Evolutionary conservation across 2,797 vertebrate species (phyloP), one percentile per base, ranked within the genome.

Genomic region (Odontamblyopus rebecca): DNA sequence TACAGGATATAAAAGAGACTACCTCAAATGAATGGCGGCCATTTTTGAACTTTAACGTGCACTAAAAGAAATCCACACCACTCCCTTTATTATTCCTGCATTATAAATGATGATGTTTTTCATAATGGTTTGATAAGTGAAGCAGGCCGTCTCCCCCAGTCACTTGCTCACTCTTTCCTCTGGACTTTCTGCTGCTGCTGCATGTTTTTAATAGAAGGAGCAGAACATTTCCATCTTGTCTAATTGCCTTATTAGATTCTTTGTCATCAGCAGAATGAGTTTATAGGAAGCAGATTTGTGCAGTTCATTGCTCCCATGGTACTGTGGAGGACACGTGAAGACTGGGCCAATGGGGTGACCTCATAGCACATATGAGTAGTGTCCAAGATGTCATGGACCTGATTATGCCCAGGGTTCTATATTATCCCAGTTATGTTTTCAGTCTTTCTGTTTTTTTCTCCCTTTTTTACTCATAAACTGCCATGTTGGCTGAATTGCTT

Each of bases 101-200:
- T 48, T 32, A 68, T 65, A 82, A 77, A 86, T 80, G 63, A 62
- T 71, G 70, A 76, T 73, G 69, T 86, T 76, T 72, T 66, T 77
- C 61, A 54, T 77, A 80, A 83, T 79, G n/a, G 70, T 85, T 84
- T 74, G 9, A 3, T 80, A 61, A 79, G 75, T 82, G 80, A 78
- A 78, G 72, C 70, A 70, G 61, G 71, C 77, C 76, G 74, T 87
- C 82, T 72, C 48, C 29, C 63, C 70, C 16, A 32, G 61, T 89
- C 80, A 76, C 79, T 63, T 71, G 30, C 32, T 44, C 30, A 9
- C 13, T 70, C 27, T 29, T 81, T 70, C 71, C 69, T 29, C 69
- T 62, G 71, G 30, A 26, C 51, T 71, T 87, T 89, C 74, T 81
- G 78, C 81, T 73, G 57, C 81, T 87, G 84, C 63, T 66, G 74